phyloP scores from a whole-genome alignment of 2,797 vertebrate species.

The Gephyroberyx darwinii region DNA sequence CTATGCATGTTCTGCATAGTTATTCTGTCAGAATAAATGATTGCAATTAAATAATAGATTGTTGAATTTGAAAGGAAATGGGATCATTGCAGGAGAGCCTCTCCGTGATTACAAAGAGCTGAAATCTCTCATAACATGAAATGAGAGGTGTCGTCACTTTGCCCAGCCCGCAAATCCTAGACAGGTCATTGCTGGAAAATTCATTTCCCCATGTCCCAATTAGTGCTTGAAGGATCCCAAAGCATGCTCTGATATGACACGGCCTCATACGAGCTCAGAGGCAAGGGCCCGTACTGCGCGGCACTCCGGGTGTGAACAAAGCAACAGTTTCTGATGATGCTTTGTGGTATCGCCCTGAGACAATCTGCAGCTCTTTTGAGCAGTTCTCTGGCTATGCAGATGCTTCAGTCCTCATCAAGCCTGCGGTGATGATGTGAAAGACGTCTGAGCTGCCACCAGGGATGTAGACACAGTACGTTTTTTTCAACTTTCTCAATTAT shows the following conservation, averaged over 20 bases:
- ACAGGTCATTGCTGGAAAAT: slow-evolving; percentile 73
- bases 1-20: slow-evolving; percentile 59
- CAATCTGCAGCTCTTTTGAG: slow-evolving; percentile 57
- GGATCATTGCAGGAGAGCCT: slow-evolving; percentile 66
- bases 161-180: slow-evolving; percentile 59
- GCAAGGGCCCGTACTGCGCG: slow-evolving; percentile 42
- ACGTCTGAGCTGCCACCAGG: slow-evolving; percentile 54
- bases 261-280: slow-evolving; percentile 63
- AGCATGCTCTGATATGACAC: slow-evolving; percentile 73
- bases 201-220: slow-evolving; percentile 75
- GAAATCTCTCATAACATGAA: slow-evolving; percentile 66
- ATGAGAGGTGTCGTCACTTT: slow-evolving; percentile 69
- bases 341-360: slow-evolving; percentile 67
- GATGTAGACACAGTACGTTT: slow-evolving; percentile 35
- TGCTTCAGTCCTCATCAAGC: slow-evolving; percentile 61
- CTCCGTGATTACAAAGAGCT: slow-evolving; percentile 67
- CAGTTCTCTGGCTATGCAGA: slow-evolving; percentile 71
- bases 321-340: slow-evolving; percentile 62
- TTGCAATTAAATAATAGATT: slow-evolving; percentile 79
- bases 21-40: slow-evolving; percentile 76
- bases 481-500: slow-evolving; percentile 39
- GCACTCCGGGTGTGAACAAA: slow-evolving; percentile 63
- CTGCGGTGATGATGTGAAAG: slow-evolving; percentile 50
- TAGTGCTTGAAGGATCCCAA: slow-evolving; percentile 67
- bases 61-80: slow-evolving; percentile 73